Evolutionary conservation across 2,797 vertebrate species (phyloP), one percentile per base, ranked within the genome.

Genomic region (Sebastes steindachneri): DNA sequence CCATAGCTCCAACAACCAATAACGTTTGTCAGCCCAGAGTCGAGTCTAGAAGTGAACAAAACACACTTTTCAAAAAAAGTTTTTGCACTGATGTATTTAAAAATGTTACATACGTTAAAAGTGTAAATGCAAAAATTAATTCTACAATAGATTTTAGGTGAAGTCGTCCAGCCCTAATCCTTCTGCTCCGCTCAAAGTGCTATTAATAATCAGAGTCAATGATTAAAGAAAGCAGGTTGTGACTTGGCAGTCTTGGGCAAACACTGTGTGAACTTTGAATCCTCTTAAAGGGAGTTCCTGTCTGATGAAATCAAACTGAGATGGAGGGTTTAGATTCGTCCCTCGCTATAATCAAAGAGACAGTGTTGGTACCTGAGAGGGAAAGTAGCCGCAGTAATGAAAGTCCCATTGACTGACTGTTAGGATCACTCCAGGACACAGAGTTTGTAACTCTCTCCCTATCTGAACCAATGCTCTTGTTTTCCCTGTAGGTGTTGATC

Each of bases 241-340:
- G 77, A 81, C 79, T 85, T 60, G 82, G 77, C 73, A 58, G n/a
- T 21, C 9, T n/a, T 5, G 3, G 14, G 23, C 3, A 29, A 59
- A 68, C 3, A 3, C 79, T n/a, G 48, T 67, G 73, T 79, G 83
- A 90, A 76, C 85, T 78, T 86, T 80, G 67, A 70, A 65, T 77
- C 68, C 25, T 76, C 58, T 68, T 55, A 37, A 31, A 57, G 25
- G 12, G 65, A 82, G 37, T 66, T 85, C 54, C 77, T 79, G 78
- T 82, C 73, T 80, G 51, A 62, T 86, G 57, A 66, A 81, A 80
- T 80, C 70, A 55, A 68, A 79, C 66, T 9, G 29, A 28, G 60
- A 11, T 3, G 8, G 0, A 9, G 14, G n/a, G 15, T 9, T 58
- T 55, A n/a, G 64, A 4, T 64, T 53, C 14, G 9, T 41, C 19